Conservation (phyloP, 2,113 vertebrate species). For the Ariopsis seemanni region DNA sequence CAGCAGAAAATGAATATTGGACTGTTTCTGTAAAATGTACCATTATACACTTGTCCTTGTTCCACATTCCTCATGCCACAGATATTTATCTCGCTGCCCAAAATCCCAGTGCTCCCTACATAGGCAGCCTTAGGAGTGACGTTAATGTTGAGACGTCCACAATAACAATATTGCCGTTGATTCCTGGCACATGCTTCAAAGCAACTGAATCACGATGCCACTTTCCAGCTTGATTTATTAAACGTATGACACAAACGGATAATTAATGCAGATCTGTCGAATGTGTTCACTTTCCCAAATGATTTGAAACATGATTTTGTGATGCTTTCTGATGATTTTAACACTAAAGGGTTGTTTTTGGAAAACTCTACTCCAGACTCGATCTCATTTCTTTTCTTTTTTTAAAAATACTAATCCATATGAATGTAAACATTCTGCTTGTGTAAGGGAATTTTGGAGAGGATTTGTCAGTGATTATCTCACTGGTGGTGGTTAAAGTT, state of each 20-base stretch:
- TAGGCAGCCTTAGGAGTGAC: neutral
- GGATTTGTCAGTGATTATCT: neutral
- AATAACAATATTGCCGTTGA: neutral
- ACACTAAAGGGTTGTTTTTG: conserved; percentile 26
- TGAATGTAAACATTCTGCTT: neutral
- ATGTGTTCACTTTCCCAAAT: neutral
- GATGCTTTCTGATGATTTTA: conserved; percentile 16
- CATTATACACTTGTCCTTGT: too few relatives aligned
- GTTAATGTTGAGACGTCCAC: neutral
- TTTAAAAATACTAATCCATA: conserved; percentile 49
- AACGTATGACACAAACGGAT: neutral
- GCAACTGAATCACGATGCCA: neutral
- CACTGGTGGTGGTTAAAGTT: neutral
- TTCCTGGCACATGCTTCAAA: neutral
- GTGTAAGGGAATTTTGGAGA: neutral
- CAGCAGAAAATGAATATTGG: neutral
- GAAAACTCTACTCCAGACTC: conserved; percentile 4
- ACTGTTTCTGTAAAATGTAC: too few relatives aligned
- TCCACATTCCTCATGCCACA: neutral
- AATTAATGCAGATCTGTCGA: neutral
- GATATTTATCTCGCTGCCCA: neutral
- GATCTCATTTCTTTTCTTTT: conserved; percentile 16
- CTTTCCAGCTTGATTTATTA: neutral
- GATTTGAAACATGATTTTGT: neutral
- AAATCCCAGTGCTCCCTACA: neutral